Percentiles rank a stretch among this genome's conserved stretches.
Evolutionary conservation across 1,140 invertebrate species (phyloP).

Genomic region (Pogonognathellus flavescens): DNA sequence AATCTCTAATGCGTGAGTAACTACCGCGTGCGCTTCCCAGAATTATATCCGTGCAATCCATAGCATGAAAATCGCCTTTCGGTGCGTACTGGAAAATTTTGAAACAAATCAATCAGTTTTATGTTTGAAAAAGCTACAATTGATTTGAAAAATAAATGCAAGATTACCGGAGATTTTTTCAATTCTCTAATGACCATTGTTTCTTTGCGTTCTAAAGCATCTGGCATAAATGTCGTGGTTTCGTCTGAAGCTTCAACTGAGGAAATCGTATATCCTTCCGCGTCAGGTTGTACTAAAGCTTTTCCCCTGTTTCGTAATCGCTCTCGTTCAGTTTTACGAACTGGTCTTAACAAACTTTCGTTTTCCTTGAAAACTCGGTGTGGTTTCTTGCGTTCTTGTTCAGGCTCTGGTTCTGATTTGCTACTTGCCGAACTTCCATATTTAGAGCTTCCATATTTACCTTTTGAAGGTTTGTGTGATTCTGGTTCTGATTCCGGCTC

Average conservation of each 20-base stretch:
- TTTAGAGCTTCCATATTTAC: slow-evolving; percentile 12
- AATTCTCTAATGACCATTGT: neutral
- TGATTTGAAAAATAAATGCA: neutral
- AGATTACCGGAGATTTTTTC: slow-evolving; percentile 3
- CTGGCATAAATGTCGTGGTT: neutral
- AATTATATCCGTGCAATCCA: slow-evolving; percentile 97
- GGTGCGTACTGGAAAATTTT: slow-evolving; percentile 15
- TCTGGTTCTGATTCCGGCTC: slow-evolving; percentile 53
- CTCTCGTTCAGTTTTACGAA: slow-evolving; percentile 3
- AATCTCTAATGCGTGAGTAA: slow-evolving; percentile 86
- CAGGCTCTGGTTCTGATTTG: slow-evolving; percentile 38
- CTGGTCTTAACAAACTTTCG: slow-evolving; percentile 14
- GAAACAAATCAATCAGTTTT: neutral
- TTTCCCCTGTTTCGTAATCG: neutral
- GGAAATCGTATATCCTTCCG: neutral
- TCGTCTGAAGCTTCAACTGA: neutral
- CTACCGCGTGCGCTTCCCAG: slow-evolving; percentile 82
- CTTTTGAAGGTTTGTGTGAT: slow-evolving; percentile 32
- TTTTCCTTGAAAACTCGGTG: slow-evolving; percentile 17
- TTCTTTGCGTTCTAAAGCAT: neutral
- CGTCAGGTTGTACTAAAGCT: neutral
- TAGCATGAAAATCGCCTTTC: slow-evolving; percentile 80
- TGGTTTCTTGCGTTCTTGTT: neutral
- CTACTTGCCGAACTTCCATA: neutral
- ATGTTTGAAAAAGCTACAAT: neutral